Percentiles rank a stretch among this genome's conserved stretches.
phyloP scores from a whole-genome alignment of 2,888 invertebrate genomes.

The Alloplasta piceator region DNA sequence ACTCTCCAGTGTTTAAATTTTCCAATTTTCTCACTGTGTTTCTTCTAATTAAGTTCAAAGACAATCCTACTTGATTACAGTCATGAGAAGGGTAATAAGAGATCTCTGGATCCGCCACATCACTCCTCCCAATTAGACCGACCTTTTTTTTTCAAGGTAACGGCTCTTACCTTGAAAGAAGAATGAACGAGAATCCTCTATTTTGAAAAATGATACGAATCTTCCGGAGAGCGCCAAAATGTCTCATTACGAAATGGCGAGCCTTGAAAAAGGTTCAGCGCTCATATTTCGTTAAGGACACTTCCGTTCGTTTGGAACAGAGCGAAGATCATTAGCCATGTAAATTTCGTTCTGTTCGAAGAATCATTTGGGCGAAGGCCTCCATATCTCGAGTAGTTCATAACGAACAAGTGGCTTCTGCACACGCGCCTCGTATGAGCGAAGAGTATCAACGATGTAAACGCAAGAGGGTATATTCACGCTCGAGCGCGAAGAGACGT shows the following conservation, averaged over 20 bases:
- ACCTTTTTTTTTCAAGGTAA: too few species aligned
- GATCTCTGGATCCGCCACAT: too few species aligned
- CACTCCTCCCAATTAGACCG: too few species aligned
- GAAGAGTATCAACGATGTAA: not conserved
- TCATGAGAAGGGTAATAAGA: too few species aligned
- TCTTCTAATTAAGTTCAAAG: too few species aligned
- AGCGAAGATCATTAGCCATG: constrained; percentile 2
- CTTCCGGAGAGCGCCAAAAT: not conserved
- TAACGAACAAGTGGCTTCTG: not conserved
- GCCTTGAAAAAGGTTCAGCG: not conserved
- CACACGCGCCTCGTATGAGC: constrained; percentile 1
- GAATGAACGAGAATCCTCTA: not conserved
- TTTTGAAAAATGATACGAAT: not conserved
- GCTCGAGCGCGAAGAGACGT: constrained; percentile 13
- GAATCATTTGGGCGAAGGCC: constrained; percentile 62
- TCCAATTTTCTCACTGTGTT: too few species aligned
- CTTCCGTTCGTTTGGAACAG: not conserved
- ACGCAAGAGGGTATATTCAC: constrained; percentile 17
- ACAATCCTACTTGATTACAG: too few species aligned
- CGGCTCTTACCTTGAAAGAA: too few species aligned
- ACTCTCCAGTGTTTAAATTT: too few species aligned
- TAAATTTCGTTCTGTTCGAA: constrained; percentile 58
- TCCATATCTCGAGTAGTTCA: constrained; percentile 49
- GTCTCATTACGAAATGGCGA: not conserved
- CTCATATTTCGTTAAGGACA: not conserved